Base-by-base conservation (phyloP, 2,113 vertebrate genomes). In the Sisor rabdophorus region DNA sequence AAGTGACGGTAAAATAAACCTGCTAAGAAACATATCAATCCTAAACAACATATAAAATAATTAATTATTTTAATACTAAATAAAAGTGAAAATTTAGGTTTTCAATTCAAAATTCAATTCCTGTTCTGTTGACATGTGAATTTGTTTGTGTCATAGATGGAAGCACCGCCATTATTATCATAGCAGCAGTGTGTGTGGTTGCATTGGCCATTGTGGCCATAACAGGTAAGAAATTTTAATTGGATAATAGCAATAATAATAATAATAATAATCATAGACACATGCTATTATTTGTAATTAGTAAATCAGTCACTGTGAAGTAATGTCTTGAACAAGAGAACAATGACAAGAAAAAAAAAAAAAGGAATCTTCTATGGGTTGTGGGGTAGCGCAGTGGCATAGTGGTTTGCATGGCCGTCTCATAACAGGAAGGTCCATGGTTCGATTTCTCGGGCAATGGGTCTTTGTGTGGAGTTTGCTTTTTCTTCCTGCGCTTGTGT, bases 191-290 rank as follows among this genome's bases (percentile, higher is more conserved):
- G 55, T 56, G 72, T 3, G 59, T 85, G 47, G 2, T 88, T 67
- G 56, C 85, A 69, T 82, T 92, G 30, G 82, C 83, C 8, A 56
- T 88, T 17, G 73, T 72, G n/a, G 71, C 59, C 0, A 47, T 90
- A 70, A 73, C 80, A 75, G 64, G 91, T 92, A 86, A 88, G 88
- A 67, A 12, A 50, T 8, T 1, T 22, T 26, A 19, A 48, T 17
- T 11, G 3, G 22, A 67, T 17, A 15, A 67, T 47, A 11, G 24
- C 2, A 44, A 44, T 44, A 44, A 44, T 44, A 44, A 44, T 67
- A n/a, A n/a, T n/a, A n/a, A n/a, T n/a, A 2, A 40, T 24, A 1
- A 13, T 44, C 7, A 13, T 36, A 13, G n/a, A 11, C 36, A 67
- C 20, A 9, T 48, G 36, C 4, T 16, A n/a, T 8, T 22, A 24